phyloP scores from a whole-genome alignment of 1,140 invertebrate genomes.

The Phymastichus coffea region DNA sequence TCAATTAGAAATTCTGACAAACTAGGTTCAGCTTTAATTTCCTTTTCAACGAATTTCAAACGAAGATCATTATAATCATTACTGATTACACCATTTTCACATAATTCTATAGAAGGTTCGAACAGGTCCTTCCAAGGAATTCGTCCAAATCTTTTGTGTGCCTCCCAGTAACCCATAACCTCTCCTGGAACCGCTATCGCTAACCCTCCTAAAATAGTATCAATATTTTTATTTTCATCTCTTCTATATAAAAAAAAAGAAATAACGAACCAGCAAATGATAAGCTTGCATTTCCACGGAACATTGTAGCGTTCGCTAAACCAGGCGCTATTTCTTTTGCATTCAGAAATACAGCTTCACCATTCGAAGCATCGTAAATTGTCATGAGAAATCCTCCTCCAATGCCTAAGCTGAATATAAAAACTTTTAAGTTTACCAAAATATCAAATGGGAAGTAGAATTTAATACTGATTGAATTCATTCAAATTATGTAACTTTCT shows the following conservation, averaged over 20 bases:
- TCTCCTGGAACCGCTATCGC: conserved; percentile 88
- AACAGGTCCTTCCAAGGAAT: conserved; percentile 79
- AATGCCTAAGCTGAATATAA: conserved; percentile 63
- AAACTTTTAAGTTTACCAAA: too few species aligned
- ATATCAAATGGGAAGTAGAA: too few species aligned
- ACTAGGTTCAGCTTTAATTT: conserved; percentile 46
- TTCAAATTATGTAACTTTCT: too few species aligned
- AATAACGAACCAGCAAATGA: conserved; percentile 57
- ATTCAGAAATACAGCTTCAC: conserved; percentile 57
- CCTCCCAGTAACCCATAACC: conserved; percentile 77
- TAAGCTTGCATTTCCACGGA: conserved; percentile 50
- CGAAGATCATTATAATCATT: conserved; percentile 49
- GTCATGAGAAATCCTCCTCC: conserved; percentile 80
- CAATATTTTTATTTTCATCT: conserved; percentile 12
- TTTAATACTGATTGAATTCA: too few species aligned
- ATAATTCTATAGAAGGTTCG: conserved; percentile 72
- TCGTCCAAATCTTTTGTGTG: conserved; percentile 73
- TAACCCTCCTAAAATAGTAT: conserved; percentile 59
- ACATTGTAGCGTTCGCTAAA: conserved; percentile 63
- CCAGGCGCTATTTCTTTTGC: conserved; percentile 69
- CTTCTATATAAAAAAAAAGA: too few species aligned
- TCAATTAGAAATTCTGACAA: conserved; percentile 72
- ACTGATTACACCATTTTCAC: conserved; percentile 56
- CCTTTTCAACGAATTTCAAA: background rate
- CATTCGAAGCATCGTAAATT: conserved; percentile 63